Base-by-base conservation (phyloP, 2,113 vertebrate species). In the Phylloscopus trochilus region DNA sequence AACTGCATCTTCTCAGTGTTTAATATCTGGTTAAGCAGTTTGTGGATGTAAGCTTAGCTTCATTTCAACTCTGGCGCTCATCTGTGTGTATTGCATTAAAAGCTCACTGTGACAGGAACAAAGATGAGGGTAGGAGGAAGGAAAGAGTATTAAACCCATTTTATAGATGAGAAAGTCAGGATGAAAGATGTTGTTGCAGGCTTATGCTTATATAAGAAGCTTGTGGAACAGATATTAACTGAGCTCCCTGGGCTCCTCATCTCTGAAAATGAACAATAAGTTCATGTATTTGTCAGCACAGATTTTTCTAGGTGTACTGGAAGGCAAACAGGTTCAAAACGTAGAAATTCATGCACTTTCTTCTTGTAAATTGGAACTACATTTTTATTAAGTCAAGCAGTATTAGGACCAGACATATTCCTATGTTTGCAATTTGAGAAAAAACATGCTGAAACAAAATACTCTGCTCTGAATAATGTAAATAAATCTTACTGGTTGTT, bases 311-410 rank as follows among this genome's bases (percentile, higher is more conserved):
- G 51, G 24, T 47, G 7, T 78, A 81, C 30, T 74, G 52, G 33
- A 84, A 87, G 33, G 28, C 58, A 84, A 77, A 75, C 27, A 92
- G 11, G n/a, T 91, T 94, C 80, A 91, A 83, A 89, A 78, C 78
- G 39, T 33, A 4, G 56, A 46, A 90, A 86, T 92, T 81, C 55
- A 26, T 90, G 26, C 44, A 59, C 30, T 93, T 83, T 58, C 19
- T 13, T 93, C 27, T 47, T 86, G 23, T 89, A 83, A 77, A 86
- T 80, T 5, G 39, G 70, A 90, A 83, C 46, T 64, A 63, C 33
- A 6, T 73, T 95, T 92, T 80, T 81, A 75, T 90, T 94, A 83
- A 12, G 19, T 87, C 43, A 33, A 69, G 33, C 31, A 56, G 23
- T 64, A 47, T 81, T 84, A 87, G 59, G 33, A 76, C 39, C 41